Evolutionary conservation across 2,113 vertebrate species (phyloP).

Genomic region (Oncorhynchus gorbuscha): DNA sequence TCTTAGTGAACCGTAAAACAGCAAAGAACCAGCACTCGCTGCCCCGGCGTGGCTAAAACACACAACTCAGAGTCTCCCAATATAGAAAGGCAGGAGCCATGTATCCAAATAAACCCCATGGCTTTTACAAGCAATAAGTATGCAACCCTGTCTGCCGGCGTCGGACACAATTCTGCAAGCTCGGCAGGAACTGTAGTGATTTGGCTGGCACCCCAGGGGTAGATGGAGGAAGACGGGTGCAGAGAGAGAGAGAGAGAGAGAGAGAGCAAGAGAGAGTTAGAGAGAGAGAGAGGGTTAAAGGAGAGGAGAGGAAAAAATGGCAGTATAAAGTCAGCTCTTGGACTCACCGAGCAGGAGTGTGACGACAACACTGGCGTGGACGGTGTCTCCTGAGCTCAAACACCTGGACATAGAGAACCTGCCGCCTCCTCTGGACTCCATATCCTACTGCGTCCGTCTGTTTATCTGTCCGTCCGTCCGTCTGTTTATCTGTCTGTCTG

Average conservation of each 20-base stretch:
- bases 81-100: slow-evolving; percentile 9
- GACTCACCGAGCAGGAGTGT: slow-evolving; percentile 44
- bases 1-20: background rate
- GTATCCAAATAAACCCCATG: slow-evolving; percentile 11
- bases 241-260: background rate
- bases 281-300: background rate
- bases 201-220: slow-evolving; percentile 12
- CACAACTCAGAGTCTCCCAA: background rate
- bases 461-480: background rate
- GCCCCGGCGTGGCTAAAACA: background rate
- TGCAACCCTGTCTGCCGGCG: background rate
- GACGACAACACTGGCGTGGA: slow-evolving; percentile 36
- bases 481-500: slow-evolving; percentile 17
- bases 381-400: slow-evolving; percentile 17
- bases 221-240: background rate
- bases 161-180: slow-evolving; percentile 22
- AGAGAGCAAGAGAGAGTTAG: too few species aligned
- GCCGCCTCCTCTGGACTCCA: slow-evolving; percentile 17
- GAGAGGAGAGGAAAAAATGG: background rate
- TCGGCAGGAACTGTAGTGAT: slow-evolving; percentile 16
- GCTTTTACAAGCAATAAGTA: slow-evolving; percentile 29
- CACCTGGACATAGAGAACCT: slow-evolving; percentile 33
- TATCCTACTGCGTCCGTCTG: slow-evolving; percentile 3
- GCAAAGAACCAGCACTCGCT: background rate
- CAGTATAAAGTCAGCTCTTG: background rate